Evolutionary conservation across 2,888 invertebrate species (phyloP).

Genomic region (Metacarcinus magister): DNA sequence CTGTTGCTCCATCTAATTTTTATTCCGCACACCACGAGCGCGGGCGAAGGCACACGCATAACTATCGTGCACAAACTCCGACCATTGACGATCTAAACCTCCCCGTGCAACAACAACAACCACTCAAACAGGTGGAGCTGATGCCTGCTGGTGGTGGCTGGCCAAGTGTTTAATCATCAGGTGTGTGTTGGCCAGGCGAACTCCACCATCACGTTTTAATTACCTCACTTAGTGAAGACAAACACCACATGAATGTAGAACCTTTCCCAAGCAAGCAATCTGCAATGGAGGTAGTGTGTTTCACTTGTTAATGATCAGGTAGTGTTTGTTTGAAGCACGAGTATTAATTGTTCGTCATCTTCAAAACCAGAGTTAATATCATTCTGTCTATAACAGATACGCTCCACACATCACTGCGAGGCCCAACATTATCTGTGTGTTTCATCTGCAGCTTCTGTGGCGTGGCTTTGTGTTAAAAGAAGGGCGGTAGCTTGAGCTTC

Average conservation of each 20-base stretch:
- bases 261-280: not conserved
- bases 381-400: not conserved
- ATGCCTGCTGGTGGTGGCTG: not conserved
- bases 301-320: not conserved
- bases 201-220: not conserved
- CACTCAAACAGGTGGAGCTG: not conserved
- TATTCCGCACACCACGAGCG: not conserved
- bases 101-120: not conserved
- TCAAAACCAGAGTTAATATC: not conserved
- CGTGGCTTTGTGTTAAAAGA: not conserved
- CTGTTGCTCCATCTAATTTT: not conserved
- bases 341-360: not conserved
- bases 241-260: not conserved
- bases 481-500: not conserved
- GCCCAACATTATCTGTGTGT: not conserved
- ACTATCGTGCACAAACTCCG: constrained; percentile 1
- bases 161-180: not conserved
- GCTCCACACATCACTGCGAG: not conserved
- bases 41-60: not conserved
- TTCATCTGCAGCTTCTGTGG: not conserved
- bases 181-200: not conserved
- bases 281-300: not conserved
- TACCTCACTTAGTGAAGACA: not conserved
- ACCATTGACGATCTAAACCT: not conserved
- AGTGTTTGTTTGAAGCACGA: not conserved